phyloP scores from a whole-genome alignment of 2,113 vertebrate genomes.

The Rhadina sibilatrix region DNA sequence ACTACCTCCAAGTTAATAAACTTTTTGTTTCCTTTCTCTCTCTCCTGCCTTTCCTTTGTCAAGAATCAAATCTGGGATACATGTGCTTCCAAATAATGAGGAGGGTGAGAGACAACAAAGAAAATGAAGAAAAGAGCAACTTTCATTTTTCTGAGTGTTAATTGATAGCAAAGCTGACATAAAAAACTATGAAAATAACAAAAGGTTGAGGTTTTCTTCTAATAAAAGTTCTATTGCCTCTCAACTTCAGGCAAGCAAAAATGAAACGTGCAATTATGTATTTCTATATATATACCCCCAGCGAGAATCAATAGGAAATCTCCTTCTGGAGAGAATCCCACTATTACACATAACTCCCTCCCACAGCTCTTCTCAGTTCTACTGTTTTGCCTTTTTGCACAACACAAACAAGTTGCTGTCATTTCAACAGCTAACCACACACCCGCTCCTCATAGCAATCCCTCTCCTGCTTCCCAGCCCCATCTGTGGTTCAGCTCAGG shows the following conservation, averaged over 20 bases:
- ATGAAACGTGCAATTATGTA: background rate
- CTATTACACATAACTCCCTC: background rate
- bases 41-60: background rate
- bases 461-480: background rate
- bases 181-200: background rate
- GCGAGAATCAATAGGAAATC: slow-evolving; percentile 16
- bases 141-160: background rate
- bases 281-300: background rate
- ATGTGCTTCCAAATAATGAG: background rate
- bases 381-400: background rate
- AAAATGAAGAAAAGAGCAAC: background rate
- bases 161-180: background rate
- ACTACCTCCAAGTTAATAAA: background rate
- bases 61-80: background rate
- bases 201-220: accelerated
- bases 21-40: background rate
- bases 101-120: accelerated
- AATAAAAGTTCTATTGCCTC: background rate
- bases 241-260: background rate
- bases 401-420: background rate
- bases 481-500: slow-evolving; percentile 13
- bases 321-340: background rate
- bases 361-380: background rate
- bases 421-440: background rate
- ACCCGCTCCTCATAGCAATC: background rate